phyloP scores from a whole-genome alignment of 2,113 vertebrate genomes.

The Periophthalmus modestus region DNA sequence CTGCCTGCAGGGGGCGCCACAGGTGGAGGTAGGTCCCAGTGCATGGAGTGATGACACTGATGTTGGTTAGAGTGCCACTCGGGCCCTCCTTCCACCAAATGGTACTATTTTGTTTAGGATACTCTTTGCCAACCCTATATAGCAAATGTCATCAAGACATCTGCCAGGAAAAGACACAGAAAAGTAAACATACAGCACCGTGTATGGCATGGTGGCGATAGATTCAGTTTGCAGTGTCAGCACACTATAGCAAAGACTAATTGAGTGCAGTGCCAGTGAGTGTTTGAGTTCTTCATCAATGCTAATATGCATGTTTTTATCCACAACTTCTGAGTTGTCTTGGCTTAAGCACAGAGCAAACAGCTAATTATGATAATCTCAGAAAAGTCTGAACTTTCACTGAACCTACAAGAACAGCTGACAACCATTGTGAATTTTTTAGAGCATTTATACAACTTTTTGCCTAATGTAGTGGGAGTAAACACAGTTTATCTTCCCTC shows the following conservation, averaged over 20 bases:
- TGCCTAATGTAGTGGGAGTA: neutral
- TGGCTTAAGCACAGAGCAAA: neutral
- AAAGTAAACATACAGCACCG: neutral
- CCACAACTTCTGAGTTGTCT: neutral
- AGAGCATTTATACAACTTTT: neutral
- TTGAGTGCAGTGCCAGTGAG: neutral
- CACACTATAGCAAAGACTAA: neutral
- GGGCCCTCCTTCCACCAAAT: neutral
- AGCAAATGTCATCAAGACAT: neutral
- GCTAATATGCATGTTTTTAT: slow-evolving; percentile 1
- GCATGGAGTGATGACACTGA: slow-evolving; percentile 43
- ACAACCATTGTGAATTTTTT: neutral
- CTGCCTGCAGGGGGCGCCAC: slow-evolving; percentile 57
- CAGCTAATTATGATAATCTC: neutral
- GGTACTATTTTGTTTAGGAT: neutral
- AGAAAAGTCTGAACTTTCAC: neutral
- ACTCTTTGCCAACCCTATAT: neutral
- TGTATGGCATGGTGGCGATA: neutral
- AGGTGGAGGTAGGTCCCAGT: slow-evolving; percentile 52
- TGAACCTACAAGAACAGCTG: neutral
- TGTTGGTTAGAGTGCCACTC: neutral
- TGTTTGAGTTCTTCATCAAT: neutral
- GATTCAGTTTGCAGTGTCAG: neutral
- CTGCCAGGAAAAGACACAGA: neutral
- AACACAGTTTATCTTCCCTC: neutral